These are phyloP conservation scores for Turritopsis dohrnii DNA, from an alignment of 30 jellyfish, hydroid and myxozoan genomes.

Conservation along the genomic window DNA sequence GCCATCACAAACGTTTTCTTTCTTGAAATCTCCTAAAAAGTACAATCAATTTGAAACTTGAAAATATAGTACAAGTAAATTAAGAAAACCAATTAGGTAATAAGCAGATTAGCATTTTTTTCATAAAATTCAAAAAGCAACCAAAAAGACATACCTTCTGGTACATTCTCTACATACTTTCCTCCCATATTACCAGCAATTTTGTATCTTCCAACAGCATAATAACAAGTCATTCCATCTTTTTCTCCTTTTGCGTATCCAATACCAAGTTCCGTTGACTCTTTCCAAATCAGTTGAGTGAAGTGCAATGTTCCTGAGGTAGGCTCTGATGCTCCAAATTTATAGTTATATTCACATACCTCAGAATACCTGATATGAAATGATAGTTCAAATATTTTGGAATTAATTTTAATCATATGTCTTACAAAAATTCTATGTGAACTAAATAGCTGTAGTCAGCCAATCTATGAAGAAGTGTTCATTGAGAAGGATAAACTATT, in stretches of 20 bases:
- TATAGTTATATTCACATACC: conserved; percentile 63
- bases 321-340: conserved; percentile 25
- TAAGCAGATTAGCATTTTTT: no score
- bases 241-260: conserved; percentile 51
- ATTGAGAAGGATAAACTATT: no score
- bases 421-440: no score
- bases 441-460: no score
- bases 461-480: no score
- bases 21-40: not conserved
- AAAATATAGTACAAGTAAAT: no score
- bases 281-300: conserved; percentile 77
- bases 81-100: no score
- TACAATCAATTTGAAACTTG: not conserved
- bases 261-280: conserved; percentile 56
- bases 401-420: no score
- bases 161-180: conserved; percentile 48
- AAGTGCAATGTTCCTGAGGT: conserved; percentile 57
- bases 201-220: conserved; percentile 58
- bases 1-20: not conserved
- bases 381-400: no score
- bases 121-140: no score
- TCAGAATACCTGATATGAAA: conserved; percentile 91
- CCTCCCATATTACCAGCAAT: conserved; percentile 61
- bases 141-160: conserved; percentile 39
- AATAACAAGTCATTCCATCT: conserved; percentile 56